phyloP scores from a whole-genome alignment of 2,888 invertebrate genomes.

The Polydesmus complanatus region DNA sequence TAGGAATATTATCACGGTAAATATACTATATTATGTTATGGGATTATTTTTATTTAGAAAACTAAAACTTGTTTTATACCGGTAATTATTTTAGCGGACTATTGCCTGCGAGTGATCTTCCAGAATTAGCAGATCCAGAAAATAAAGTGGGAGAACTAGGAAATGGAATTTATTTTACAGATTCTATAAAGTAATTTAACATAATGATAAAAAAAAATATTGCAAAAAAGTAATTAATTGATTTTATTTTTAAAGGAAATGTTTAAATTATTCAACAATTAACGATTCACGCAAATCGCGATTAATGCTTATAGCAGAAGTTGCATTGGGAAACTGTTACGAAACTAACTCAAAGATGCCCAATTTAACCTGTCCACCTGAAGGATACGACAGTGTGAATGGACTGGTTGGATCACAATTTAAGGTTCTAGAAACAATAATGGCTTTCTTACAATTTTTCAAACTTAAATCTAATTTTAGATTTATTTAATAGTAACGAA shows the following conservation, averaged over 20 bases:
- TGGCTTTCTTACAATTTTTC: too few relatives aligned
- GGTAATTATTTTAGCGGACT: not conserved
- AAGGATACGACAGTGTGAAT: constrained; percentile 6
- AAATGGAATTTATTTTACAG: constrained; percentile 13
- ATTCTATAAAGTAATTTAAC: constrained; percentile 2
- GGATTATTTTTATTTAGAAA: constrained; percentile 2
- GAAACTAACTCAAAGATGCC: not conserved
- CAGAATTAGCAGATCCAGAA: not conserved
- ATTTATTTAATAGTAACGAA: too few relatives aligned
- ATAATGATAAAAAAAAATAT: too few relatives aligned
- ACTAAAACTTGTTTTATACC: not conserved
- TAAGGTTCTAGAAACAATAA: too few relatives aligned
- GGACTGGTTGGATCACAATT: not conserved
- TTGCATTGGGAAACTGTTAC: constrained; percentile 12
- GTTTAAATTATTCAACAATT: not conserved
- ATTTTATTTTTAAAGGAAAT: constrained; percentile 2
- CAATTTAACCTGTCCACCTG: not conserved
- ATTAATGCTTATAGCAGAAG: constrained; percentile 9
- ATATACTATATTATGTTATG: not conserved
- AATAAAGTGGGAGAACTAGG: not conserved
- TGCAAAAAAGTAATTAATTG: not conserved
- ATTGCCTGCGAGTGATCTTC: not conserved
- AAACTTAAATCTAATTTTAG: too few relatives aligned
- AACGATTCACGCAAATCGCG: not conserved
- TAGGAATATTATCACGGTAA: constrained; percentile 15